Evolutionary conservation across 2,888 invertebrate genomes (phyloP).

Genomic region (Polydesmus complanatus): DNA sequence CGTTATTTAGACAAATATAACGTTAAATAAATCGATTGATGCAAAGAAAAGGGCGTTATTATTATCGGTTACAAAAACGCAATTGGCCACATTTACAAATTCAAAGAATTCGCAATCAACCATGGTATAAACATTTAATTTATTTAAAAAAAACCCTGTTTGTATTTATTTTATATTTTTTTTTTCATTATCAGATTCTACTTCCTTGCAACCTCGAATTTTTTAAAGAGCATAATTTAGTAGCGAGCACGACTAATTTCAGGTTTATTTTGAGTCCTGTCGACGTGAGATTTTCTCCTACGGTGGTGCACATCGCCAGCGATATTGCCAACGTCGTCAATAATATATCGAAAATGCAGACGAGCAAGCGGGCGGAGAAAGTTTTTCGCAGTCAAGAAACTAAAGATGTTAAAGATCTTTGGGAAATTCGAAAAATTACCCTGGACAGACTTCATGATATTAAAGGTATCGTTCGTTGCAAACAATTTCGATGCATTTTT

Average conservation of each 20-base stretch:
- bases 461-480: too few species aligned
- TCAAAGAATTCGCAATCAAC: not conserved
- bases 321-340: conserved; percentile 34
- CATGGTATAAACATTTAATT: not conserved
- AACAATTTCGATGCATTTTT: not conserved
- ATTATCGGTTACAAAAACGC: not conserved
- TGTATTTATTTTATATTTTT: not conserved
- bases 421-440: conserved; percentile 24
- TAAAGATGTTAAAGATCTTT: not conserved
- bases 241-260: conserved; percentile 52
- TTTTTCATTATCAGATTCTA: conserved; percentile 27
- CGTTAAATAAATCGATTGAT: not conserved
- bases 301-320: conserved; percentile 54
- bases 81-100: not conserved
- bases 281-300: conserved; percentile 55
- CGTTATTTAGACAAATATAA: not conserved
- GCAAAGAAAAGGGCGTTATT: not conserved
- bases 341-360: conserved; percentile 13
- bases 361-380: not conserved
- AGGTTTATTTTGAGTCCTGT: conserved; percentile 51
- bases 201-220: conserved; percentile 31
- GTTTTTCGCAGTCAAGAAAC: not conserved
- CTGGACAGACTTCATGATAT: conserved; percentile 23
- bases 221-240: conserved; percentile 34
- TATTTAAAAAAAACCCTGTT: not conserved